These are phyloP conservation scores for Gasterosteus nipponicus DNA, from an alignment of 2,113 vertebrate genomes.

Conservation along the genomic window DNA sequence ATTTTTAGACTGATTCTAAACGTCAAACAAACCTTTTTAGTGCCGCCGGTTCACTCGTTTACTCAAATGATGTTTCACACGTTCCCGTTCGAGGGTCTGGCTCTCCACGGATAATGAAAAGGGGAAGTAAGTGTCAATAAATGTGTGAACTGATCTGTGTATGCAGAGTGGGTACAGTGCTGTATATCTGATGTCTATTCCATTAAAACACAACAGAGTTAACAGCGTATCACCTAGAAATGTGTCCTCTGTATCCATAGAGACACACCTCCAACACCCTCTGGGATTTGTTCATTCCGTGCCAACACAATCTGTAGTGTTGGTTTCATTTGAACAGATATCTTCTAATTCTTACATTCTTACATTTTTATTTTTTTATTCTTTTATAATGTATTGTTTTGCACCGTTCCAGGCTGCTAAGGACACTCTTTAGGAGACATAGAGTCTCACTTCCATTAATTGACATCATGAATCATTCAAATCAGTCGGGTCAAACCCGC, in stretches of 20 bases:
- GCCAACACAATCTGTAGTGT: not conserved
- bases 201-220: too few species aligned
- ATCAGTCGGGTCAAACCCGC: not conserved
- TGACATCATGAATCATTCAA: not conserved
- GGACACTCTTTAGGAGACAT: not conserved
- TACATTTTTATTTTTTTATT: too few species aligned
- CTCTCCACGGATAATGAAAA: not conserved
- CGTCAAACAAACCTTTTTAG: not conserved
- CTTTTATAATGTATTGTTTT: not conserved
- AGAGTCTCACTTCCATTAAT: not conserved
- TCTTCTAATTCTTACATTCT: not conserved
- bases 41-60: not conserved
- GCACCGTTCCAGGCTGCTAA: not conserved
- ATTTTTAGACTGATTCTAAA: slow-evolving; percentile 45
- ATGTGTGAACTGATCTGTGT: too few species aligned
- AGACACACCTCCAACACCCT: too few species aligned
- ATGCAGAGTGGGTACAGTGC: too few species aligned
- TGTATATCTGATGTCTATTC: too few species aligned
- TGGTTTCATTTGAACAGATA: not conserved
- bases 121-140: too few species aligned
- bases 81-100: not conserved
- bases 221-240: too few species aligned
- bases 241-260: too few species aligned
- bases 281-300: too few species aligned
- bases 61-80: not conserved